Conservation (phyloP, 2,888 invertebrate genomes). For the Erebia palarica region DNA sequence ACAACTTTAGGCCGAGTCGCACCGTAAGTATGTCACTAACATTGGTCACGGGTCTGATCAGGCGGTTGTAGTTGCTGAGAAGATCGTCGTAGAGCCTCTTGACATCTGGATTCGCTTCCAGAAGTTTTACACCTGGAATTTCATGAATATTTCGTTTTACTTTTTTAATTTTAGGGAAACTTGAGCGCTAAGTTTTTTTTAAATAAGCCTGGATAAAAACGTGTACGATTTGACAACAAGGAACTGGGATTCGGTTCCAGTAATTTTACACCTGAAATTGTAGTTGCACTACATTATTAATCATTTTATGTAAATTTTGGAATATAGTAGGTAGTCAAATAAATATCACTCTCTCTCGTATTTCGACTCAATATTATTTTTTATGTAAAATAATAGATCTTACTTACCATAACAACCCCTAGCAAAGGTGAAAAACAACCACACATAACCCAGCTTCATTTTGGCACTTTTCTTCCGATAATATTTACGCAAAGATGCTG, state of each 20-base stretch:
- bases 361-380: neutral
- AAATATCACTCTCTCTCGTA: too few species aligned
- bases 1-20: constrained; percentile 93
- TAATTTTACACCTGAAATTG: too few species aligned
- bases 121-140: constrained; percentile 68
- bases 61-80: constrained; percentile 96
- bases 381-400: neutral
- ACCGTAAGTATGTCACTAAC: constrained; percentile 96
- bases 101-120: constrained; percentile 95
- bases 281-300: too few species aligned
- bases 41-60: constrained; percentile 96
- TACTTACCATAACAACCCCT: constrained; percentile 63
- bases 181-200: too few species aligned
- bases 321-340: neutral
- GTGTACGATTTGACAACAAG: too few species aligned
- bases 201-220: too few species aligned
- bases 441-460: constrained; percentile 61
- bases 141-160: neutral
- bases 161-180: neutral
- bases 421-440: constrained; percentile 53
- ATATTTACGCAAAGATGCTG: constrained; percentile 49
- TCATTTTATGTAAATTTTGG: too few species aligned
- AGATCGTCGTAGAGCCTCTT: constrained; percentile 98
- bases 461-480: constrained; percentile 40
- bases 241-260: too few species aligned